Conservation (phyloP, 1,140 invertebrate species). For the Pseudachorutes palmiensis region DNA sequence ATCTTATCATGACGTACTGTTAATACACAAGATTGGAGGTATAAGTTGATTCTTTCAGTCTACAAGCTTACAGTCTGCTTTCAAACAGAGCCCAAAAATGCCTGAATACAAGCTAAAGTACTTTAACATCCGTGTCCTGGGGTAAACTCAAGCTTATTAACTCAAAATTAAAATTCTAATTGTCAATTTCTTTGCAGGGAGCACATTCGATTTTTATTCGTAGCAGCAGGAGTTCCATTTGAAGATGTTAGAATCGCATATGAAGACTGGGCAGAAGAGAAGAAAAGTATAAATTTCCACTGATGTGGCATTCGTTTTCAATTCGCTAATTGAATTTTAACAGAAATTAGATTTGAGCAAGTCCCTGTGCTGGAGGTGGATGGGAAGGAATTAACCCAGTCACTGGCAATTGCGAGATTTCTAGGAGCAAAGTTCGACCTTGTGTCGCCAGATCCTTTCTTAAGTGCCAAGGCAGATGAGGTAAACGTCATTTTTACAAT, state of each 20-base stretch:
- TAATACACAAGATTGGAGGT: not conserved
- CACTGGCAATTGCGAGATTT: constrained; percentile 18
- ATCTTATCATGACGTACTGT: too few species aligned
- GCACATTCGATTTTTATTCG: constrained; percentile 57
- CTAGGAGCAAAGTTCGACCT: constrained; percentile 12
- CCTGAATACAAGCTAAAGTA: constrained; percentile 5
- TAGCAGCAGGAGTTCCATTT: constrained; percentile 54
- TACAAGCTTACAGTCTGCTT: not conserved
- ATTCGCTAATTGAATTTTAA: not conserved
- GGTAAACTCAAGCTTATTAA: not conserved
- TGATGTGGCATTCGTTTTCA: not conserved
- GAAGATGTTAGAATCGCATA: constrained; percentile 51
- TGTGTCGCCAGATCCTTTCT: not conserved
- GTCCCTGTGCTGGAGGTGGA: constrained; percentile 21
- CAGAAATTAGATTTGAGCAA: constrained; percentile 11
- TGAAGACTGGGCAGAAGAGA: not conserved
- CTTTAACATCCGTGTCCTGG: not conserved
- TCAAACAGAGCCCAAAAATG: not conserved
- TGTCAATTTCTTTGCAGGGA: constrained; percentile 42
- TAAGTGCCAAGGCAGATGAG: not conserved
- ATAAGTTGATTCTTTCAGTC: not conserved
- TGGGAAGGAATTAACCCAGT: constrained; percentile 19
- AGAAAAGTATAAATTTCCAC: not conserved
- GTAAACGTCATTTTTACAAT: not conserved
- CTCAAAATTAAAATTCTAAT: not conserved